Base-by-base conservation (phyloP, 2,113 vertebrate genomes). In the Bubalus kerabau region DNA sequence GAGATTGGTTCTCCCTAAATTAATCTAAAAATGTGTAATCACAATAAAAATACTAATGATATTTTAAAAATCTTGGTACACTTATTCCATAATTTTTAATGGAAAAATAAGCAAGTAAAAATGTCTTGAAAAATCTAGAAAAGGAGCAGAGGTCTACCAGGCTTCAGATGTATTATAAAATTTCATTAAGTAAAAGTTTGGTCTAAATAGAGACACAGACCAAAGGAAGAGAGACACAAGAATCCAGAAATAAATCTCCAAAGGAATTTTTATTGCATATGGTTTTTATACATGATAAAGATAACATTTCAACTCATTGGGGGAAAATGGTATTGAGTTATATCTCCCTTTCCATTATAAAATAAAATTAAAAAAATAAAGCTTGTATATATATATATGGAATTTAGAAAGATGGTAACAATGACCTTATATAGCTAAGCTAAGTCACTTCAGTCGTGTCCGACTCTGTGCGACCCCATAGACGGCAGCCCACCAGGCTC, bases 21-120 rank as follows among this genome's bases (percentile, higher is more conserved):
- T 97, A 84, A 52, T 84, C 24, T 81, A 62, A 95, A 90, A 86
- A 46, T 54, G 12, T 50, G 26, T 93, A 82, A 48, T 82, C n/a
- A 93, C 46, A 83, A n/a, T 95, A 95, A 95, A 90, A 93, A 95
- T 90, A 48, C 36, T 48, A 88, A 48, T 9, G 59, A 48, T 80
- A 81, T 71, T 85, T 62, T 8, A 81, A 78, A 90, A 81, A 52
- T 86, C 28, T 93, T 59, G 50, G 43, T 32, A 67, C 23, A 71
- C n/a, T 86, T 78, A 84, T 48, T 86, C 28, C 56, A 26, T 81
- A 87, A 43, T 87, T 93, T 92, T 97, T 87, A 90, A 62, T 91
- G 80, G 46, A 90, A 86, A 95, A 95, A 48, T 82, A 60, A 85
- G 12, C 48, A 43, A 14, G 9, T 57, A 89, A 78, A 52, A 95